These are phyloP conservation scores for Craniophora ligustri DNA, from an alignment of 2,888 invertebrate genomes.

Conservation along the genomic window DNA sequence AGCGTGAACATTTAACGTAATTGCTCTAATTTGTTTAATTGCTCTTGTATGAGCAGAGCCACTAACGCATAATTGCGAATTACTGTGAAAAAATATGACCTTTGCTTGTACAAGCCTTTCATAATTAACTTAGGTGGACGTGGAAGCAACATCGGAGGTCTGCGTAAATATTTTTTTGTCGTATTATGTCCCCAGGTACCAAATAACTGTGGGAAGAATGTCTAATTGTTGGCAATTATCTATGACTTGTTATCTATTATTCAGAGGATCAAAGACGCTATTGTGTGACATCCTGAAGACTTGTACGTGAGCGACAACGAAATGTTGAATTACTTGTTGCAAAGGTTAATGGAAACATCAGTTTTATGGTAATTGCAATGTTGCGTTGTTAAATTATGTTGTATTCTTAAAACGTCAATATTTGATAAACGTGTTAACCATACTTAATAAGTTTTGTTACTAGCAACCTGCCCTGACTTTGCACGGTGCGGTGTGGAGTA, in stretches of 20 bases:
- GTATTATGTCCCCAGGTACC: slow-evolving; percentile 12
- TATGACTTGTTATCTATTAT: slow-evolving; percentile 53
- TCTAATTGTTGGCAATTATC: slow-evolving; percentile 49
- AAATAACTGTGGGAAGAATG: slow-evolving; percentile 41
- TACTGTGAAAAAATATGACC: slow-evolving; percentile 73
- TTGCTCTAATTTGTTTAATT: slow-evolving; percentile 79
- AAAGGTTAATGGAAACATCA: slow-evolving; percentile 42
- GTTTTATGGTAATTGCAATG: slow-evolving; percentile 17
- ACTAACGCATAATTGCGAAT: slow-evolving; percentile 74
- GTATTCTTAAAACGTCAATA: slow-evolving; percentile 9
- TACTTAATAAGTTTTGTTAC: background rate
- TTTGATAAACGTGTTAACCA: slow-evolving; percentile 13
- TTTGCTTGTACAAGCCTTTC: slow-evolving; percentile 69
- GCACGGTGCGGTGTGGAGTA: too few relatives aligned
- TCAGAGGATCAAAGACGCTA: slow-evolving; percentile 27
- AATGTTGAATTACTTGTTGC: slow-evolving; percentile 35
- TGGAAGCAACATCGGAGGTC: slow-evolving; percentile 51
- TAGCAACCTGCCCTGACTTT: too few relatives aligned
- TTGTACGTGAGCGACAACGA: slow-evolving; percentile 40
- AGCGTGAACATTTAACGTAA: slow-evolving; percentile 66
- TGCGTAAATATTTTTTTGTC: slow-evolving; percentile 33
- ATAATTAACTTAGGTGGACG: slow-evolving; percentile 64
- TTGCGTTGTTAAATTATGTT: slow-evolving; percentile 27
- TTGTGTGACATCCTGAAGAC: slow-evolving; percentile 22
- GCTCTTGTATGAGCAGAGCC: slow-evolving; percentile 61